Percentiles rank a stretch among this genome's conserved stretches.
These are phyloP conservation scores for Chromis chromis DNA, from an alignment of 2,797 vertebrate species.

Conservation along the genomic window DNA sequence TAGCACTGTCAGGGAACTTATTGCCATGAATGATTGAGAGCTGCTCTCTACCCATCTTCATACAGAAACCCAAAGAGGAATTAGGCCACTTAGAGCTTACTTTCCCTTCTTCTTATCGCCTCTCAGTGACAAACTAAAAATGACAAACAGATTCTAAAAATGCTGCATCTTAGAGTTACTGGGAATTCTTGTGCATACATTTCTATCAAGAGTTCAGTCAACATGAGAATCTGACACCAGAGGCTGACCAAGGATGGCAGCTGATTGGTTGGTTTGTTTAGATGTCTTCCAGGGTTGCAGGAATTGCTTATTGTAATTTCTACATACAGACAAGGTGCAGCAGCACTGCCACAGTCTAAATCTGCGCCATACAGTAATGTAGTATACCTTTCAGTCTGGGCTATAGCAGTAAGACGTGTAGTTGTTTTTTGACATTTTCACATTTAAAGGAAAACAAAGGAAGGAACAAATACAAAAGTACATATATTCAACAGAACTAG, in stretches of 20 bases:
- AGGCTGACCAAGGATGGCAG: neutral
- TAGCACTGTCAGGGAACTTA: slow-evolving; percentile 48
- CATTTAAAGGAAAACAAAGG: slow-evolving; percentile 52
- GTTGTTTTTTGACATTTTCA: slow-evolving; percentile 45
- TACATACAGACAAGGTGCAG: neutral
- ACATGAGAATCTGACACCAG: neutral
- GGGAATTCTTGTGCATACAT: neutral
- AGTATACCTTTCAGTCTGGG: neutral
- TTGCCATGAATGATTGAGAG: slow-evolving; percentile 57
- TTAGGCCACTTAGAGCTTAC: neutral
- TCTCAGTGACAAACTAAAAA: neutral
- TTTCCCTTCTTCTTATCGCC: slow-evolving; percentile 26
- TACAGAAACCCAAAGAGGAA: slow-evolving; percentile 17
- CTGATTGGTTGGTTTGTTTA: slow-evolving; percentile 6
- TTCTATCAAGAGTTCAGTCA: slow-evolving; percentile 8
- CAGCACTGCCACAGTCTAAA: too few species aligned
- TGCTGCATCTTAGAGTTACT: neutral
- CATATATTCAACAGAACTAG: slow-evolving; percentile 30
- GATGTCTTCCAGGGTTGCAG: slow-evolving; percentile 11
- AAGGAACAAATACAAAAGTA: slow-evolving; percentile 40
- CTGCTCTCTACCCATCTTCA: slow-evolving; percentile 1
- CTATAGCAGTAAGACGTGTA: slow-evolving; percentile 21
- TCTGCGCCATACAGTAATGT: neutral
- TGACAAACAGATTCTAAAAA: neutral
- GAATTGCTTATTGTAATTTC: slow-evolving; percentile 1